These are phyloP conservation scores for Microcebus lehilahytsara DNA, from an alignment of 2,113 vertebrate species.

Conservation along the genomic window DNA sequence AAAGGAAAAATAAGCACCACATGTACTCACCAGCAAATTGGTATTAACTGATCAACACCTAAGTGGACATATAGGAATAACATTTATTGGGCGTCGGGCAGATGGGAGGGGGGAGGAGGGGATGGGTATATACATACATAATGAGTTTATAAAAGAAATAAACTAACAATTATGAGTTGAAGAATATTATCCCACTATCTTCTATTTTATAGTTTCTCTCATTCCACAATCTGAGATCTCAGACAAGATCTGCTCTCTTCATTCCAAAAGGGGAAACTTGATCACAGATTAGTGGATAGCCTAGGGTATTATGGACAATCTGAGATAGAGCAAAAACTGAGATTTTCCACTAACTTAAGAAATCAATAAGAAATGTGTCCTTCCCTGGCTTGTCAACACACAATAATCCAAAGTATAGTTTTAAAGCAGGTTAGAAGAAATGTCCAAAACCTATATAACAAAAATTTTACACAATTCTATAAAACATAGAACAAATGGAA, in stretches of 20 bases:
- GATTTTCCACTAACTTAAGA: not conserved
- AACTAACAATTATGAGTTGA: constrained; percentile 27
- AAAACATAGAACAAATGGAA: not conserved
- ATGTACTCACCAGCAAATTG: too few species aligned
- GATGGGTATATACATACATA: too few species aligned
- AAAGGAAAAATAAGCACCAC: too few species aligned
- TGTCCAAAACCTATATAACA: not conserved
- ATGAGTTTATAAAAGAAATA: constrained; percentile 4
- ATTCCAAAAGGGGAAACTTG: constrained; percentile 13
- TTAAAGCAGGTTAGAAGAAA: not conserved
- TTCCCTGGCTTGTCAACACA: constrained; percentile 22
- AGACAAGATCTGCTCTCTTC: constrained; percentile 9
- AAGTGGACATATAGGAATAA: too few species aligned
- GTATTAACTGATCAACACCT: too few species aligned
- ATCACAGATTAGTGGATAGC: not conserved
- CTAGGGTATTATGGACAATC: not conserved
- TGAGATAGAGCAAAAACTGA: not conserved
- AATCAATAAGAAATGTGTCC: not conserved
- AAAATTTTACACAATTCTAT: not conserved
- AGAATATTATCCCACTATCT: not conserved
- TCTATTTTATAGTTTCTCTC: not conserved
- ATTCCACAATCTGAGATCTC: not conserved
- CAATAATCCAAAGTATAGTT: not conserved
- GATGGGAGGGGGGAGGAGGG: too few species aligned
- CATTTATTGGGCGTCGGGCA: too few species aligned